phyloP scores from a whole-genome alignment of 2,888 invertebrate genomes.

The Limnephilus rhombicus region DNA sequence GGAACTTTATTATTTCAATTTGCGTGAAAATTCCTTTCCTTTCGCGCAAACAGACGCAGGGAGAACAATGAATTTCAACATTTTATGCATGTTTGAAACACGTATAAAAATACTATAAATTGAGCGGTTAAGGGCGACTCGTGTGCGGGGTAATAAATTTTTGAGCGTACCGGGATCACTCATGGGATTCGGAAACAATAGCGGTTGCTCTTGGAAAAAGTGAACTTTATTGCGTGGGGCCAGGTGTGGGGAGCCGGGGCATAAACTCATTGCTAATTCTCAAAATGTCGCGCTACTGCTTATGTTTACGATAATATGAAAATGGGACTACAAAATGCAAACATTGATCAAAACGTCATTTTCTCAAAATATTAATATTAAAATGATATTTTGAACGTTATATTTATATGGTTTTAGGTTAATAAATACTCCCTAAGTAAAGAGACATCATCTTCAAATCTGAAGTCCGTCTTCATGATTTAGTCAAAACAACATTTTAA shows the following conservation, averaged over 20 bases:
- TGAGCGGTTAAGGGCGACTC: conserved; percentile 54
- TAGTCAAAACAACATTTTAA: no score
- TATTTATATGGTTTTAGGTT: no score
- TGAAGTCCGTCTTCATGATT: no score
- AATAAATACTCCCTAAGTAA: no score
- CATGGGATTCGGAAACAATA: conserved; percentile 66
- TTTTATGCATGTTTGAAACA: conserved; percentile 63
- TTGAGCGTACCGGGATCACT: conserved; percentile 65
- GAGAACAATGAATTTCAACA: conserved; percentile 53
- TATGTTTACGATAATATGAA: not conserved
- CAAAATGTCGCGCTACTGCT: conserved; percentile 10
- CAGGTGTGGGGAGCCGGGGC: conserved; percentile 34
- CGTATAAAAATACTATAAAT: conserved; percentile 65
- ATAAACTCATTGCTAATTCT: conserved; percentile 49
- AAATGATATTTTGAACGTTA: no score
- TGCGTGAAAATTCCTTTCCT: not conserved
- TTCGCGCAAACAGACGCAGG: conserved; percentile 6
- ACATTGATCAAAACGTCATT: no score
- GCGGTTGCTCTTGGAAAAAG: conserved; percentile 64
- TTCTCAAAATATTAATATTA: no score
- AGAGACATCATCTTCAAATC: no score
- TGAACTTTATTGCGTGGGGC: conserved; percentile 62
- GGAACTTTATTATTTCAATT: not conserved
- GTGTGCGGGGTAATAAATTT: conserved; percentile 61
- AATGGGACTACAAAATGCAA: not conserved